A percentile compares a stretch with the other conserved stretches of the same genome.
Conservation (phyloP, 2,113 vertebrate species). For the Amia ocellicauda region DNA sequence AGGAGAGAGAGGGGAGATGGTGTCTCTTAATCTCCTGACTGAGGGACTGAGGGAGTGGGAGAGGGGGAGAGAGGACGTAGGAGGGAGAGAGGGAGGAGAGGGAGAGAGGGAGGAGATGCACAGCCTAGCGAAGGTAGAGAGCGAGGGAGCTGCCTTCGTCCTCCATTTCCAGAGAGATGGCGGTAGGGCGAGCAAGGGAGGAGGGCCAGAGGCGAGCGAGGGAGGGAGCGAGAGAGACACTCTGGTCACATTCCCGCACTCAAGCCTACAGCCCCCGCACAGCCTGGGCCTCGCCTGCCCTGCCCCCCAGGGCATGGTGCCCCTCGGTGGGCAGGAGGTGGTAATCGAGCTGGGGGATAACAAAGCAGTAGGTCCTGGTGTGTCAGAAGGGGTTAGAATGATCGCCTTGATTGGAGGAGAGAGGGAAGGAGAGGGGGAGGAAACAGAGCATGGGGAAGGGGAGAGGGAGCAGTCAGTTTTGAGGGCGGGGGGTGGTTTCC, state of each 20-base stretch:
- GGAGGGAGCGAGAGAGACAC: slow-evolving; percentile 29
- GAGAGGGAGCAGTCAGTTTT: slow-evolving; percentile 25
- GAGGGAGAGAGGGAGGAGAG: slow-evolving; percentile 32
- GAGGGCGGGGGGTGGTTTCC: slow-evolving; percentile 38
- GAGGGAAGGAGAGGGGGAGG: slow-evolving; percentile 24
- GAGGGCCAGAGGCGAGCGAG: slow-evolving; percentile 28
- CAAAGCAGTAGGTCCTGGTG: not conserved
- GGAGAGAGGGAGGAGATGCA: slow-evolving; percentile 24
- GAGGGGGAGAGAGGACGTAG: slow-evolving; percentile 46
- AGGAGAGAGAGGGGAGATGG: slow-evolving; percentile 51
- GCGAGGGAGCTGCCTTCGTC: slow-evolving; percentile 58
- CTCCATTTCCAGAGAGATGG: slow-evolving; percentile 67
- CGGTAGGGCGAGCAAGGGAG: too few relatives aligned
- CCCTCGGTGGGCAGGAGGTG: slow-evolving; percentile 61
- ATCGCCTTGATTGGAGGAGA: slow-evolving; percentile 58
- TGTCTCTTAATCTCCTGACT: slow-evolving; percentile 63
- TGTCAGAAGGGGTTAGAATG: slow-evolving; percentile 54
- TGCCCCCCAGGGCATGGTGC: slow-evolving; percentile 50
- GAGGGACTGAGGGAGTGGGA: slow-evolving; percentile 61
- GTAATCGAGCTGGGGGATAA: slow-evolving; percentile 31
- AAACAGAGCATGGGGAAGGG: not conserved
- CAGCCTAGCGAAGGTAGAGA: too few relatives aligned
- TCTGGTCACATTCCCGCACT: slow-evolving; percentile 26
- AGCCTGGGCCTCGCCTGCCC: slow-evolving; percentile 58
- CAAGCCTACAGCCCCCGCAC: slow-evolving; percentile 36